These are phyloP conservation scores for Clitarchus hookeri DNA, from an alignment of 2,888 invertebrate species.

Conservation along the genomic window DNA sequence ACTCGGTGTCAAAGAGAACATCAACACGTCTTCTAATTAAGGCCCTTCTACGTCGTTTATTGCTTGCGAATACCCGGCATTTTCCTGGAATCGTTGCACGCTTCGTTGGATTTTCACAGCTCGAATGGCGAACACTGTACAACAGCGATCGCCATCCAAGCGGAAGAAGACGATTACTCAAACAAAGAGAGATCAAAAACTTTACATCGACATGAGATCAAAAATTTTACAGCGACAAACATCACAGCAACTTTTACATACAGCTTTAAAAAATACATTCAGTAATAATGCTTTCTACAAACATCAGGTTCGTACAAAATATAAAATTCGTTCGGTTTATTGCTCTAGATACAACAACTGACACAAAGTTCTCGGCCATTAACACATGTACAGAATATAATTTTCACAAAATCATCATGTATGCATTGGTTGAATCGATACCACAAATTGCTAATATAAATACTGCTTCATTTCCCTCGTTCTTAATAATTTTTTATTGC, in stretches of 20 bases:
- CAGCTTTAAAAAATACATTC: background rate
- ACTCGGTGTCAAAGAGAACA: background rate
- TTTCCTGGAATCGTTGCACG: slow-evolving; percentile 39
- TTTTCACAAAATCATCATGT: background rate
- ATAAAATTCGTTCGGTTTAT: background rate
- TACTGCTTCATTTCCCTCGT: background rate
- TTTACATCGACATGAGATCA: background rate
- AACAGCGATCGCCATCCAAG: background rate
- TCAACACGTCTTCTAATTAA: slow-evolving; percentile 17
- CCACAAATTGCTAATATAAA: slow-evolving; percentile 9
- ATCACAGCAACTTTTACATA: background rate
- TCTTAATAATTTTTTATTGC: slow-evolving; percentile 4
- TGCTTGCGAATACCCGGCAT: slow-evolving; percentile 46
- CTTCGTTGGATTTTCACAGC: slow-evolving; percentile 15
- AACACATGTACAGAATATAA: slow-evolving; percentile 9
- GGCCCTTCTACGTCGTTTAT: slow-evolving; percentile 43
- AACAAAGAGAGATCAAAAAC: background rate
- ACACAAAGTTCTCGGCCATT: background rate
- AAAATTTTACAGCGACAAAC: background rate
- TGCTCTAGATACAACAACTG: slow-evolving; percentile 14
- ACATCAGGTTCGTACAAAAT: background rate
- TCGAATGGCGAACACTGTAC: background rate
- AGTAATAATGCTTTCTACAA: slow-evolving; percentile 14
- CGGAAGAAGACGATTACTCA: slow-evolving; percentile 16
- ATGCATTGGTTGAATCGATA: background rate